These are phyloP conservation scores for Meriones unguiculatus DNA, from an alignment of 2,113 vertebrate species.

Conservation along the genomic window DNA sequence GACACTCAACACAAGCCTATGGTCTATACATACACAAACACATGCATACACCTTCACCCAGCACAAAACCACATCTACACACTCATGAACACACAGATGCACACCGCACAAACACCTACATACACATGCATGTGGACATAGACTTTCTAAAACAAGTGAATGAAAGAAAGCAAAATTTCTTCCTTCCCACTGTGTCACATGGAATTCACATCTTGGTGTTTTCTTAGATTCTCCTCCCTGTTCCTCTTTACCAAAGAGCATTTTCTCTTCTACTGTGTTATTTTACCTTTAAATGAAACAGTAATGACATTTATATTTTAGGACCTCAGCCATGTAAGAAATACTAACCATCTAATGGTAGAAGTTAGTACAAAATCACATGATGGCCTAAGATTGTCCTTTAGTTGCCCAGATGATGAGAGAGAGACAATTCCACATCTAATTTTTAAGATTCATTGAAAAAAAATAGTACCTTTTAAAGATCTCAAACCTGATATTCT, in stretches of 20 bases:
- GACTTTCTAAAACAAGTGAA: neutral
- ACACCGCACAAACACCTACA: neutral
- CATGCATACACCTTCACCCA: neutral
- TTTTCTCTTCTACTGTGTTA: slow-evolving; percentile 25
- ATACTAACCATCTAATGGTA: slow-evolving; percentile 9
- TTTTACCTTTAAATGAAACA: slow-evolving; percentile 21
- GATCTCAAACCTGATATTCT: neutral
- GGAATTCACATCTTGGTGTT: neutral
- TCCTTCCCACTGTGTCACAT: neutral
- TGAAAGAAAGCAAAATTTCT: neutral
- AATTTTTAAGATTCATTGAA: neutral
- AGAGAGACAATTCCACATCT: neutral
- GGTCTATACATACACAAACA: neutral
- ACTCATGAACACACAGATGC: neutral
- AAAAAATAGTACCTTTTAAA: neutral
- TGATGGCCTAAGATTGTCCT: neutral
- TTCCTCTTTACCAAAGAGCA: neutral
- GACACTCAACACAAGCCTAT: neutral
- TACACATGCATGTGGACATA: neutral
- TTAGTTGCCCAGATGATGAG: neutral
- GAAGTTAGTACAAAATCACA: slow-evolving; percentile 32
- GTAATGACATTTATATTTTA: slow-evolving; percentile 29
- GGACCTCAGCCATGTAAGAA: neutral
- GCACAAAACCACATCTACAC: neutral
- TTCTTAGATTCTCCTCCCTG: neutral